These are phyloP conservation scores for Conopomorpha cramerella DNA, from an alignment of 1,140 invertebrate species.

Conservation along the genomic window DNA sequence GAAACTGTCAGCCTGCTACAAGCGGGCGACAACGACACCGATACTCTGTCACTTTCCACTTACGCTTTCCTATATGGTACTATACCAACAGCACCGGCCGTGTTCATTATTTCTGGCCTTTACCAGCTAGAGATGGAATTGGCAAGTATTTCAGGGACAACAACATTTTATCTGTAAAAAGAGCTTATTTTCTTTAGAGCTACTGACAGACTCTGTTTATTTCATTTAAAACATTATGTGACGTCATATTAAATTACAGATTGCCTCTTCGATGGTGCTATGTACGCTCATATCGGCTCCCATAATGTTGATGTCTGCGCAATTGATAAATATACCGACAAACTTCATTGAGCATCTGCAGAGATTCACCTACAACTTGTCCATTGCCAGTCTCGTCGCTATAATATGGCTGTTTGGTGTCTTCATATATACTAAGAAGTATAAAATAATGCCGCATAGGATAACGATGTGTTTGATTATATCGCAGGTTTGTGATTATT, in stretches of 20 bases:
- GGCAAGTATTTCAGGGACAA: too few relatives aligned
- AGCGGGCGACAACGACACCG: slow-evolving; percentile 68
- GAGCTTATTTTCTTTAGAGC: too few relatives aligned
- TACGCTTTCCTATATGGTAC: slow-evolving; percentile 97
- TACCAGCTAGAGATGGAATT: slow-evolving; percentile 87
- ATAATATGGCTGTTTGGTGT: slow-evolving; percentile 80
- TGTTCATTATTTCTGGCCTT: slow-evolving; percentile 91
- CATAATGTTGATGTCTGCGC: slow-evolving; percentile 93
- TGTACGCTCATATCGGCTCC: slow-evolving; percentile 93
- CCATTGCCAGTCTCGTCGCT: slow-evolving; percentile 75
- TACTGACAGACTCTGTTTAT: too few relatives aligned
- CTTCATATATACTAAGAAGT: slow-evolving; percentile 77
- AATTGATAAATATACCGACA: slow-evolving; percentile 82
- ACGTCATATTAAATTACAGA: slow-evolving; percentile 54
- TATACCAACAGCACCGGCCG: slow-evolving; percentile 91
- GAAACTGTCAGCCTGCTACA: slow-evolving; percentile 81
- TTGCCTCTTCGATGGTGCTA: slow-evolving; percentile 90
- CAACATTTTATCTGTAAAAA: too few relatives aligned
- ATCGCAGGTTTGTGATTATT: slow-evolving; percentile 80
- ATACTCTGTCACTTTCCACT: slow-evolving; percentile 82
- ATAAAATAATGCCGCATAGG: slow-evolving; percentile 79
- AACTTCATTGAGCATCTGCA: slow-evolving; percentile 78
- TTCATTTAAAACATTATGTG: slow-evolving; percentile 1
- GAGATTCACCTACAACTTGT: slow-evolving; percentile 81
- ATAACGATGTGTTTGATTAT: slow-evolving; percentile 78